These are phyloP conservation scores for Oncorhynchus mykiss DNA, from an alignment of 2,113 vertebrate genomes.

Conservation along the genomic window DNA sequence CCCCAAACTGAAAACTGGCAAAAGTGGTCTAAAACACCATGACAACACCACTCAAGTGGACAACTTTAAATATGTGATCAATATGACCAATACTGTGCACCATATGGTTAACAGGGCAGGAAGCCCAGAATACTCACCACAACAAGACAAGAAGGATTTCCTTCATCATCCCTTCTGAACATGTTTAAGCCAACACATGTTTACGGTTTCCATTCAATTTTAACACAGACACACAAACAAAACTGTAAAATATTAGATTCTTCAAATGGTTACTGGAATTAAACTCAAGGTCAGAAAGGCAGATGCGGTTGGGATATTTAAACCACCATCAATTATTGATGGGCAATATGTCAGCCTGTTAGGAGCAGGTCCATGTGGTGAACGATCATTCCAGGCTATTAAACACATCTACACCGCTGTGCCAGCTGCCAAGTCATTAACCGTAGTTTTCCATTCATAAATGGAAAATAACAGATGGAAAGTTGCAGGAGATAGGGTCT, in stretches of 20 bases:
- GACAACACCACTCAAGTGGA: not conserved
- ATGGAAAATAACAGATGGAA: not conserved
- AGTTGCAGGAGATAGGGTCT: too few relatives aligned
- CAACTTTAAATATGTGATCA: slow-evolving; percentile 56
- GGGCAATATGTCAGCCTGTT: not conserved
- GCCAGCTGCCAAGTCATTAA: slow-evolving; percentile 10
- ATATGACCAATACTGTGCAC: slow-evolving; percentile 66
- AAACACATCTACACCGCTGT: slow-evolving; percentile 3
- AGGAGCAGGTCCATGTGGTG: not conserved
- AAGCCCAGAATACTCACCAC: not conserved
- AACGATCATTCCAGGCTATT: slow-evolving; percentile 2
- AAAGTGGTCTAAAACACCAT: slow-evolving; percentile 29
- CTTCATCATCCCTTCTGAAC: not conserved
- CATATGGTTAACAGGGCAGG: slow-evolving; percentile 39
- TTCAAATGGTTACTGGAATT: not conserved
- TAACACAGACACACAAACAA: not conserved
- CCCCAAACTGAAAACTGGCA: slow-evolving; percentile 14
- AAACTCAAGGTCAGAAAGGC: not conserved
- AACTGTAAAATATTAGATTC: not conserved
- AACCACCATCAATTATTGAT: slow-evolving; percentile 10
- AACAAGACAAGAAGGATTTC: not conserved
- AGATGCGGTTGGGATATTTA: slow-evolving; percentile 10
- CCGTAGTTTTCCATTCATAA: not conserved
- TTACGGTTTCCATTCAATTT: not conserved
- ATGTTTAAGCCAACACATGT: not conserved